phyloP scores from a whole-genome alignment of 2,797 vertebrate species.

The Falco novaeseelandiae region DNA sequence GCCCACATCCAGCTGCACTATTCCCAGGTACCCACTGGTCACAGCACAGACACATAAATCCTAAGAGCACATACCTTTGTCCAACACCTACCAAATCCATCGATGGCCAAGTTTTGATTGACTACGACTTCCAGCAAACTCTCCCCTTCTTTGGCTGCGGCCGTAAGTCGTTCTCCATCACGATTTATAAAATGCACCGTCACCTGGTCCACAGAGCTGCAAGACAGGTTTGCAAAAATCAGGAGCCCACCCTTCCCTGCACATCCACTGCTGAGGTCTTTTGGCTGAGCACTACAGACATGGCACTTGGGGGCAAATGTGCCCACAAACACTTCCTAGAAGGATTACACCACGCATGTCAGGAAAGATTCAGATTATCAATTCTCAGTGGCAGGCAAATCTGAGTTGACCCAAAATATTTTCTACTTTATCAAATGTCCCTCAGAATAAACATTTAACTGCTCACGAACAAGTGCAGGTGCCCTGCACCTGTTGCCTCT shows the following conservation, averaged over 20 bases:
- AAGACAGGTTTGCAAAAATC: neutral
- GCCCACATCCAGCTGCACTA: accelerated
- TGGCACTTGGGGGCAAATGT: neutral
- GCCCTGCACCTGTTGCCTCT: neutral
- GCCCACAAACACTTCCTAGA: neutral
- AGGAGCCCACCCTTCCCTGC: neutral
- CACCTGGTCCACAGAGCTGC: constrained; percentile 64
- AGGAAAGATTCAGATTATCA: neutral
- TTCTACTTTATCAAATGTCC: neutral
- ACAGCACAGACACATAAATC: neutral
- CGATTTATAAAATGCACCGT: constrained; percentile 79
- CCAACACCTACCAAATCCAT: constrained; percentile 78
- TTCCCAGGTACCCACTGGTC: neutral
- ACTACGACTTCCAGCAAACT: constrained; percentile 79
- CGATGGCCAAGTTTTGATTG: constrained; percentile 80
- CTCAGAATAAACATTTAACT: neutral
- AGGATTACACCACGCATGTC: neutral
- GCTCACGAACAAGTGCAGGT: neutral
- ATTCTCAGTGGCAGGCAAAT: neutral
- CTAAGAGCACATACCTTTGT: neutral
- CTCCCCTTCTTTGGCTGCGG: constrained; percentile 76
- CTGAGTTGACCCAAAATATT: neutral
- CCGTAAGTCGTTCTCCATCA: constrained; percentile 71
- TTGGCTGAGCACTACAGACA: neutral
- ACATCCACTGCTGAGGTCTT: neutral